These are phyloP conservation scores for Oriolus oriolus DNA, from an alignment of 2,113 vertebrate genomes.

Conservation along the genomic window DNA sequence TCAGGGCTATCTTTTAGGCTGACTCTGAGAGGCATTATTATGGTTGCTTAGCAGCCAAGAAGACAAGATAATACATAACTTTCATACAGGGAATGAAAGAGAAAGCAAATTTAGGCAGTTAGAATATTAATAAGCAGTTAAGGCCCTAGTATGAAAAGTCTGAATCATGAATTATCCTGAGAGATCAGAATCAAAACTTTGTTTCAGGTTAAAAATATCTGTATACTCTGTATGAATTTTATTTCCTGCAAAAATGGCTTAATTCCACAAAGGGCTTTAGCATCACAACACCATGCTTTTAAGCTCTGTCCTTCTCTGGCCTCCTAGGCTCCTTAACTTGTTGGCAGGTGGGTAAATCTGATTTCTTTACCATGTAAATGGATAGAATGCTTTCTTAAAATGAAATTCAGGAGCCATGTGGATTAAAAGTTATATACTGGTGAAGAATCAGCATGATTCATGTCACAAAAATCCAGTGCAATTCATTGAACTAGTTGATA, in stretches of 20 bases:
- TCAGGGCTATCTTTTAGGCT: not conserved
- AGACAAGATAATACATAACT: not conserved
- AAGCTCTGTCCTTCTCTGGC: not conserved
- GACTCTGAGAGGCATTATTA: not conserved
- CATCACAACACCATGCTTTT: not conserved
- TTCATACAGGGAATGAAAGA: not conserved
- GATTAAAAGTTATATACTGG: not conserved
- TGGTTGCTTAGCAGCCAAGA: conserved; percentile 1
- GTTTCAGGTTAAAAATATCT: not conserved
- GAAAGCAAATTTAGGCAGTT: not conserved
- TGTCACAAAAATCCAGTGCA: not conserved
- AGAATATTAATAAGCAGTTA: not conserved
- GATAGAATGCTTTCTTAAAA: not conserved
- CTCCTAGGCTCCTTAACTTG: not conserved
- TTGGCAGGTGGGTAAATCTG: not conserved
- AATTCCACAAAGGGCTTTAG: not conserved
- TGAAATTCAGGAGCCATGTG: not conserved
- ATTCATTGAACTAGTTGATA: not conserved
- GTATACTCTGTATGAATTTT: not conserved
- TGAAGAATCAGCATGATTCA: not conserved
- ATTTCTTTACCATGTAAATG: not conserved
- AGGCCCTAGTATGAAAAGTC: not conserved
- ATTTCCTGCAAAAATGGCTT: not conserved
- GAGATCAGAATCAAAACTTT: not conserved
- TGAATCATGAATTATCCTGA: not conserved